Evolutionary conservation across 2,888 invertebrate genomes (phyloP), one percentile per base, ranked within the genome.

Genomic region (Cryptocephalus moraei): DNA sequence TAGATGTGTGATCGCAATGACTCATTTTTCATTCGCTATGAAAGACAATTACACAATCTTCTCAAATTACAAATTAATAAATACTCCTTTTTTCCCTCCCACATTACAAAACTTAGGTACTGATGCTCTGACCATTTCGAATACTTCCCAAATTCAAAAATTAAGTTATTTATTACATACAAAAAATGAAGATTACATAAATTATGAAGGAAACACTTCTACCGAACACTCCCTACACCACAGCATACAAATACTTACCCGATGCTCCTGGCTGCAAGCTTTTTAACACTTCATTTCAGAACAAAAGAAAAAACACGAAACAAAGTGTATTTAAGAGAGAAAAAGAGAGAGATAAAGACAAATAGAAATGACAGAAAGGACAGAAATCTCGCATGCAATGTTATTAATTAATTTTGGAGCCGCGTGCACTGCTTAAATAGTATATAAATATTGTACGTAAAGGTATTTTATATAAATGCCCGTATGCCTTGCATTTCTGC

Each of bases 261-360:
- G 55, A 58, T 61, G 60, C 62, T 66, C 66, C 66, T 63, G 61
- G 60, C 62, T 63, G 64, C 61, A 66, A 66, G 65, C 66, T 58
- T 52, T n/a, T 22, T 22, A 22, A 22, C 22, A 22, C 22, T 22
- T 22, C 22, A 22, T 22, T 22, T 22, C 22, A 22, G 58, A 61
- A 61, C 59, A 61, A 61, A 54, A 61, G 53, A 62, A 56, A 34
- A n/a, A 39, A 9, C 12, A 44, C 10, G 11, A 38, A n/a, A 45
- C 45, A 13, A 40, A 11, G 32, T 45, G 33, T 39, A 38, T 11
- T 60, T 61, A 60, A 62, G 52, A 59, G 50, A 49, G 46, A 52
- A 60, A 62, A 51, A 59, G 50, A 49, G 46, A 52, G 32, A 45
- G 31, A 47, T 13, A n/a, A 47, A 39, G 42, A 36, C 41, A 45